Conservation (phyloP, 2,888 invertebrate species). For the Desoria tigrina region DNA sequence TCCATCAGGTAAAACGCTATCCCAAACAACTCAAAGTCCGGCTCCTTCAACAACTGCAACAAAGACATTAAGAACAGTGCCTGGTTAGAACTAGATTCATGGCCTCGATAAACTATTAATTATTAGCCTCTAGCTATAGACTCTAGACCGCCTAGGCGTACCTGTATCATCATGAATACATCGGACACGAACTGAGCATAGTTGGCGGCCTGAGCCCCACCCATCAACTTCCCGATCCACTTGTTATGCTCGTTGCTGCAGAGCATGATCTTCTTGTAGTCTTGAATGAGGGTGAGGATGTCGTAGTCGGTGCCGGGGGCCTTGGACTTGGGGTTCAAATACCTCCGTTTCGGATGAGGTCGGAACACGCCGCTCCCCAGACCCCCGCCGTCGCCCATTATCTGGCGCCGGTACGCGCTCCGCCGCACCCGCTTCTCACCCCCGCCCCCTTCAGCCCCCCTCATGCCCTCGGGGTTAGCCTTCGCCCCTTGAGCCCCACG, state of each 20-base stretch:
- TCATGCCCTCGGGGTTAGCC: neutral
- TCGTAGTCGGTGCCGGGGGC: constrained; percentile 41
- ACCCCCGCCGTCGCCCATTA: constrained; percentile 11
- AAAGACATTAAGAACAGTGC: no score
- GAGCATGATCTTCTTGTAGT: constrained; percentile 37
- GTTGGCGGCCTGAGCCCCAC: constrained; percentile 32
- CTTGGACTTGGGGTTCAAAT: constrained; percentile 27
- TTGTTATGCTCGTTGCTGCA: constrained; percentile 28
- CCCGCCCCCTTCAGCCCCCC: neutral
- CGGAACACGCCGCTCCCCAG: constrained; percentile 1
- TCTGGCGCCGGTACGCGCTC: constrained; percentile 6
- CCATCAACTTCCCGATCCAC: constrained; percentile 41
- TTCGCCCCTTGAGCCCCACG: neutral
- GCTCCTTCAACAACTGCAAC: constrained; percentile 39
- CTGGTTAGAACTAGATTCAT: no score
- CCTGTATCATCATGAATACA: constrained; percentile 36
- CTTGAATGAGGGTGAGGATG: constrained; percentile 26
- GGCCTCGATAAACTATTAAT: no score
- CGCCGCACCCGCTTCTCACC: no score
- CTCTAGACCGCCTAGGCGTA: no score
- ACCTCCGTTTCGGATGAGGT: neutral
- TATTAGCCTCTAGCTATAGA: no score
- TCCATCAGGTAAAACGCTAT: constrained; percentile 41
- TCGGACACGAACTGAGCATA: constrained; percentile 41
- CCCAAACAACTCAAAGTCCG: constrained; percentile 39